Conservation (phyloP, 2,113 vertebrate species). For the Anthoscopus minutus region DNA sequence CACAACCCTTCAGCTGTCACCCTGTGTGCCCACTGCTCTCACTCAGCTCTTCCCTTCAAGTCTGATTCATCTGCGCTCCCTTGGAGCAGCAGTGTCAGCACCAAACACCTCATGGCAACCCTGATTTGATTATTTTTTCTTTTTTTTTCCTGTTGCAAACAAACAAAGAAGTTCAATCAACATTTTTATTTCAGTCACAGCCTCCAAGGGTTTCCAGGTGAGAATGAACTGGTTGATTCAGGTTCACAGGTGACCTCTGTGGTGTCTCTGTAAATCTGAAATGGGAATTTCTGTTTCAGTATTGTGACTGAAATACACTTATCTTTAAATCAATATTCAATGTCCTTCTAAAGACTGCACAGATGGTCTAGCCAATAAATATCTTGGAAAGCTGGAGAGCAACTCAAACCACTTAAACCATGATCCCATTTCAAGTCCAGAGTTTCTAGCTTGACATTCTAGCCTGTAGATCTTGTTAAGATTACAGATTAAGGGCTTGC, state of each 20-base stretch:
- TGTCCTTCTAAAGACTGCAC: not conserved
- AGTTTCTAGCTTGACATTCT: not conserved
- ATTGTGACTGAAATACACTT: not conserved
- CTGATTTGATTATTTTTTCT: not conserved
- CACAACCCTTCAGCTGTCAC: not conserved
- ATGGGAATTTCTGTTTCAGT: not conserved
- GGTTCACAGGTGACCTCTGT: rapidly evolving
- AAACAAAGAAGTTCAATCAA: not conserved
- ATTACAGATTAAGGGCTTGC: slow-evolving; percentile 18
- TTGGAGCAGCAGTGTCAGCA: not conserved
- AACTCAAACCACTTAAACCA: not conserved
- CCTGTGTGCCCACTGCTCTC: not conserved
- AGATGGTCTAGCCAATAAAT: not conserved
- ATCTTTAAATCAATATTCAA: not conserved
- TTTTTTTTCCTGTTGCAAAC: not conserved
- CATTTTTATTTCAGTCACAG: not conserved
- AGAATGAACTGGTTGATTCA: not conserved
- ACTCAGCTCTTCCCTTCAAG: not conserved
- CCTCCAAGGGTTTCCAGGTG: not conserved
- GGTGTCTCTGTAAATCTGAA: not conserved
- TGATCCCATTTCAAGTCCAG: not conserved
- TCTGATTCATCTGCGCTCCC: not conserved
- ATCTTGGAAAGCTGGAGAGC: not conserved
- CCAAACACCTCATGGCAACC: rapidly evolving
- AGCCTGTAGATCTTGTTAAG: slow-evolving; percentile 19